Evolutionary conservation across 2,888 invertebrate genomes (phyloP), one percentile per base, ranked within the genome.

Genomic region (Ophion ventricosus): DNA sequence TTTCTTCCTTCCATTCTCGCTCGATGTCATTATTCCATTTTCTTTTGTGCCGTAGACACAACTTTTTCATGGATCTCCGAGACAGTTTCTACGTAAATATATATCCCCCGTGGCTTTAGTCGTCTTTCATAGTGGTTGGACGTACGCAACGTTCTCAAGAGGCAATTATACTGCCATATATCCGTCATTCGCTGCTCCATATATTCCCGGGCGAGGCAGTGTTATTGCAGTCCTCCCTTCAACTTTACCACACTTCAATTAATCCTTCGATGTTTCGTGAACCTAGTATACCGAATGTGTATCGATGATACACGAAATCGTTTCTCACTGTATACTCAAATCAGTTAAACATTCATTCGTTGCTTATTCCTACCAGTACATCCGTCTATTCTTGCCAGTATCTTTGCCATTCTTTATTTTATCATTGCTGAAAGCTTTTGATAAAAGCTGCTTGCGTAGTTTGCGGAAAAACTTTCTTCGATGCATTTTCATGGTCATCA

Each of bases 21-120:
- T 26, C 56, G 70, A 75, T 72, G 77, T 73, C 63, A 77, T 82
- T 77, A 73, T 82, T 72, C 61, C 66, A 77, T 66, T 73, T 77
- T 77, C 77, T 40, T 67, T 72, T 54, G 66, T 67, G 61, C 56
- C 54, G 61, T 59, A 56, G 40, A 73, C 59, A 54, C 59, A 26
- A 66, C 66, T 73, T 82, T 67, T 20, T 29, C 10, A 73, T 59
- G 77, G 73, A 61, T 67, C 20, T 56, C 29, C 23, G 23, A 20
- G n/a, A 66, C 23, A 35, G 23, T 64, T 64, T 64, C 14, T 56
- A 29, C 40, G 25, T 73, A 57, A 23, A 72, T 57, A 17, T 64
- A 72, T 23, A n/a, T 66, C 59, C 59, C 70, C 43, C 17, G 20
- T 35, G 63, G 40, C n/a, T 70, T 70, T 26, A n/a, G 61, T 40